Base-by-base conservation (phyloP, 2,888 invertebrate species). In the Coelogynopora nodosa region DNA sequence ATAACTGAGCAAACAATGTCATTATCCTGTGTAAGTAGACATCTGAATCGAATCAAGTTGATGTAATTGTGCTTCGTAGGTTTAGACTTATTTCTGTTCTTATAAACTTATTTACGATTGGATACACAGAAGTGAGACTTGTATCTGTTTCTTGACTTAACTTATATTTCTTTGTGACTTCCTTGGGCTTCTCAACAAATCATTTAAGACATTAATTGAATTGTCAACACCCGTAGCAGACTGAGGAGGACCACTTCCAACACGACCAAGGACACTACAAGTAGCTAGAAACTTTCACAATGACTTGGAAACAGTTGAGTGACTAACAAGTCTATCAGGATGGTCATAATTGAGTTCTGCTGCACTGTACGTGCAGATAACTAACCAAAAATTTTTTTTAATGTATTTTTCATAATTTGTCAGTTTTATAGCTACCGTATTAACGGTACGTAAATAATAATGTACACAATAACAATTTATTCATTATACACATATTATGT, bases 311-410 rank as follows among this genome's bases (percentile, higher is more conserved):
- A 74, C 5, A 26, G 74, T 74, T 74, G 74, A 74, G 2, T 74
- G 23, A 74, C 23, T 74, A 74, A 74, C 18, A 5, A n/a, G 74
- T 74, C 74, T 74, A 26, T 74, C 74, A 74, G 74, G 74, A 74
- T 5, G 74, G 23, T 74, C 23, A 74, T 74, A n/a, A 26, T 74
- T 74, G 74, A 74, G 23, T 26, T 74, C 74, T n/a, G 5, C 23
- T 74, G 74, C 74, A 74, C 74, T 74, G 5, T 26, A 74, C 2
- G 2, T 74, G 74, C 23, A 74, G 23, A 74, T 2, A 74, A 74
- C 23, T 74, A n/a, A 23, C 74, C 74, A 74, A 10, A 74, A 74
- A 74, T 10, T 74, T n/a, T n/a, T n/a, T n/a, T 74, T 2, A 74
- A n/a, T n/a, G 5, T 74, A 74, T n/a, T 26, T 74, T 74, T 74